Evolutionary conservation across 2,113 vertebrate species (phyloP).

Genomic region (Vireo altiloquus): DNA sequence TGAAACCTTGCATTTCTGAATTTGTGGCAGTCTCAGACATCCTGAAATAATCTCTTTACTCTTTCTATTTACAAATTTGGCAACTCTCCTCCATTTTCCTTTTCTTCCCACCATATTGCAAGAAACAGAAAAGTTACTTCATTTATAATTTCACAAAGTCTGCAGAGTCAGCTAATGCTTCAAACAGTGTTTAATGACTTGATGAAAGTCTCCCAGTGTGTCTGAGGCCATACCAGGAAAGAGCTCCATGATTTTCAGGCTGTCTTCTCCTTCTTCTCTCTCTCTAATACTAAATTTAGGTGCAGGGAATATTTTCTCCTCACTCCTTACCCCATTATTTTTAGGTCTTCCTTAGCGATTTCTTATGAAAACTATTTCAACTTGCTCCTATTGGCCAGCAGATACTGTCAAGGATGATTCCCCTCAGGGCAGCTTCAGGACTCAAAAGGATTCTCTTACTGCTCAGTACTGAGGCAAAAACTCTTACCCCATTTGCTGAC

Average conservation of each 20-base stretch:
- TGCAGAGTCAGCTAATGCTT: background rate
- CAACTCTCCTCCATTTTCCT: background rate
- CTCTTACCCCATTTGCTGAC: background rate
- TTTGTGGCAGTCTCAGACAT: background rate
- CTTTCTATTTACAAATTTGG: background rate
- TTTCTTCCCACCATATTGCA: background rate
- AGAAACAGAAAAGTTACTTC: background rate
- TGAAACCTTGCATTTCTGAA: background rate
- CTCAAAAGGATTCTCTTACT: background rate
- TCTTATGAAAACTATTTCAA: background rate
- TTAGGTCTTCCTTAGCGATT: background rate
- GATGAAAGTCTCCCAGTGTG: background rate
- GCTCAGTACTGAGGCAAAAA: background rate
- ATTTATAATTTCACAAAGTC: background rate
- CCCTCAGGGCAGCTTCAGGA: background rate
- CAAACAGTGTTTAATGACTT: background rate
- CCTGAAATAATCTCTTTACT: background rate
- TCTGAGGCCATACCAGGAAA: background rate
- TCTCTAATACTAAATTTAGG: background rate
- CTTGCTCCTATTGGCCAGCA: background rate
- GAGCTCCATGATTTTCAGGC: background rate
- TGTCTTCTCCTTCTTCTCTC: background rate
- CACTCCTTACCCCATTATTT: background rate
- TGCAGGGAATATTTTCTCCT: background rate
- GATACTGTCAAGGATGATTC: background rate